Evolutionary conservation across 2,797 vertebrate species (phyloP).

Genomic region (Crocidura indochinensis): DNA sequence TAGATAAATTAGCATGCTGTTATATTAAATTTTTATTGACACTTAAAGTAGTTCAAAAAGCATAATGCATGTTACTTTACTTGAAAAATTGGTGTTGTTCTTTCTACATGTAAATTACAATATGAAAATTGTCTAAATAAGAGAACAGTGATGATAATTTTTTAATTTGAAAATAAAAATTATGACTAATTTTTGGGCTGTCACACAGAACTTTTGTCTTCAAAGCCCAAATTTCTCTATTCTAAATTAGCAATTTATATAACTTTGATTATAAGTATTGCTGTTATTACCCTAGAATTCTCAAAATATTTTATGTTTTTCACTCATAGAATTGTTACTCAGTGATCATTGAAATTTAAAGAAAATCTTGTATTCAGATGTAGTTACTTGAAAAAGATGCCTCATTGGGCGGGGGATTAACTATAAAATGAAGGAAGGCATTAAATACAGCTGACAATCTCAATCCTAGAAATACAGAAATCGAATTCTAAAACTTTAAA

Average conservation of each 20-base stretch:
- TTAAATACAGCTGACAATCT: not conserved
- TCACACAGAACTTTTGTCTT: no score
- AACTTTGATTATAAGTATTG: not conserved
- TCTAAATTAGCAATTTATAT: constrained; percentile 15
- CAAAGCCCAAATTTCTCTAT: constrained; percentile 1
- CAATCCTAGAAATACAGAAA: not conserved
- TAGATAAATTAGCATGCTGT: not conserved
- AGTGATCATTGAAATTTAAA: constrained; percentile 11
- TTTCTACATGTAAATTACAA: not conserved
- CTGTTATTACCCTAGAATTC: not conserved
- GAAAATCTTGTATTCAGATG: constrained; percentile 40
- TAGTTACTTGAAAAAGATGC: not conserved
- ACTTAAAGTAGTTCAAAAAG: not conserved
- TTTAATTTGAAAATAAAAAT: constrained; percentile 6
- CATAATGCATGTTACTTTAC: not conserved
- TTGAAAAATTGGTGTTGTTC: not conserved
- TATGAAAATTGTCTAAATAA: not conserved
- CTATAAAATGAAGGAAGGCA: not conserved
- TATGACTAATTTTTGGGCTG: no score
- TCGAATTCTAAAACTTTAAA: constrained; percentile 15
- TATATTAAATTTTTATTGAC: not conserved
- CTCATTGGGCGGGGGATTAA: not conserved
- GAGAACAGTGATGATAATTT: not conserved
- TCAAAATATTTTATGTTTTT: constrained; percentile 26
- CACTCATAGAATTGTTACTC: not conserved